Conservation (phyloP, 2,113 vertebrate genomes). For the Xiphophorus couchianus region DNA sequence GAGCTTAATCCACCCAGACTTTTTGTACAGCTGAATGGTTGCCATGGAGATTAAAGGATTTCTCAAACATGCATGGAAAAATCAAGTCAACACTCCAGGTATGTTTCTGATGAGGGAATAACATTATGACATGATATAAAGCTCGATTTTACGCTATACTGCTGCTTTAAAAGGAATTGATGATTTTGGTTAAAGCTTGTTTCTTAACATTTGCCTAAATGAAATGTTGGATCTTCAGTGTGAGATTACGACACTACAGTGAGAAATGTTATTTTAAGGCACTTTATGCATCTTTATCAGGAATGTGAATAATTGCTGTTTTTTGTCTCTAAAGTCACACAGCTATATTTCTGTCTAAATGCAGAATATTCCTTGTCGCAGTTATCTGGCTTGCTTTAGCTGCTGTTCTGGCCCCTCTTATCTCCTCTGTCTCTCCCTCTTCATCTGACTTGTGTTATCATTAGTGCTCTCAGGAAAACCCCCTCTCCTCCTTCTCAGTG, state of each 20-base stretch:
- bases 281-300: background rate
- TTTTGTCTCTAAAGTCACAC: slow-evolving; percentile 13
- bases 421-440: slow-evolving; percentile 62
- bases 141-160: no score
- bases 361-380: slow-evolving; percentile 65
- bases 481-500: slow-evolving; percentile 54
- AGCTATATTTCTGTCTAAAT: slow-evolving; percentile 49
- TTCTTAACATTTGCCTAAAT: background rate
- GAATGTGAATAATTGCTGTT: background rate
- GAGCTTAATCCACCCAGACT: no score
- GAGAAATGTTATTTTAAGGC: background rate
- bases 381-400: slow-evolving; percentile 58
- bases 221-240: background rate
- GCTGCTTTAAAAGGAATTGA: no score
- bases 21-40: no score
- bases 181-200: background rate
- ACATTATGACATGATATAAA: no score
- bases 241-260: background rate
- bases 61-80: no score
- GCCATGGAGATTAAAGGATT: no score
- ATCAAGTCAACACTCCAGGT: no score
- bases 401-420: slow-evolving; percentile 57
- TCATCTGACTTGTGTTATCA: slow-evolving; percentile 73
- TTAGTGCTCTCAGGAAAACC: slow-evolving; percentile 64
- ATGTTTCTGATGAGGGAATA: no score